These are phyloP conservation scores for Nomada flava DNA, from an alignment of 2,888 invertebrate genomes.

Conservation along the genomic window DNA sequence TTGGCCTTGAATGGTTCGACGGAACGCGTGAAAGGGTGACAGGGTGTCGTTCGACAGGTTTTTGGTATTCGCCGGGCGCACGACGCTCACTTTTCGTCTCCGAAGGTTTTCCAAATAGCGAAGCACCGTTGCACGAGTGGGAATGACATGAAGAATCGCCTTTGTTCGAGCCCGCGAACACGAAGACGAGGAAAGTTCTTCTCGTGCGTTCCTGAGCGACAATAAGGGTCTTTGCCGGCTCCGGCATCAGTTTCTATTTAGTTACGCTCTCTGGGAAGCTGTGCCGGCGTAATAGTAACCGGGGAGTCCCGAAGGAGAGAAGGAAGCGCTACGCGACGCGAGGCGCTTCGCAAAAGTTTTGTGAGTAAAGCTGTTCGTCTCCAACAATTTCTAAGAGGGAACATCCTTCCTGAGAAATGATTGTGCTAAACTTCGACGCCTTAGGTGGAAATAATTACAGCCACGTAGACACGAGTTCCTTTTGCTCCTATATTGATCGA, in stretches of 20 bases:
- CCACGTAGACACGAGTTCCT: constrained; percentile 63
- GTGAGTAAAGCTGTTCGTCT: constrained; percentile 74
- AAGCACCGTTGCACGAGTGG: constrained; percentile 64
- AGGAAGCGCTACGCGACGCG: constrained; percentile 61
- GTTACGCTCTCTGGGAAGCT: constrained; percentile 75
- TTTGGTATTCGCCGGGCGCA: constrained; percentile 74
- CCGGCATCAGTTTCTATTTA: constrained; percentile 80
- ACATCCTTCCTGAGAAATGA: constrained; percentile 73
- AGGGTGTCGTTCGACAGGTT: constrained; percentile 29
- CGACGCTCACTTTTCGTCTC: constrained; percentile 73
- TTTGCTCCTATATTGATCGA: constrained; percentile 62
- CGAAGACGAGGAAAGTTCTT: constrained; percentile 74
- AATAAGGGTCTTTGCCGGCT: constrained; percentile 75
- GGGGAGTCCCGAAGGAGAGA: constrained; percentile 39
- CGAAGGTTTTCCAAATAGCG: constrained; percentile 51
- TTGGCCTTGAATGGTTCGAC: constrained; percentile 51
- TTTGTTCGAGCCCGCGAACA: constrained; percentile 75
- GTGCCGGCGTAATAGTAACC: constrained; percentile 69
- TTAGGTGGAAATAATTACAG: constrained; percentile 73
- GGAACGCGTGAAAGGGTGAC: too few relatives aligned
- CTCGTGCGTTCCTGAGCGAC: constrained; percentile 76
- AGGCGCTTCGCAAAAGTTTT: constrained; percentile 76
- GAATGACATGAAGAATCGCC: constrained; percentile 80
- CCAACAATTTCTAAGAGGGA: constrained; percentile 71
- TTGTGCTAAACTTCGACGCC: constrained; percentile 73